Base-by-base conservation (phyloP, 2,888 invertebrate species). In the Standfussiana lucernea region DNA sequence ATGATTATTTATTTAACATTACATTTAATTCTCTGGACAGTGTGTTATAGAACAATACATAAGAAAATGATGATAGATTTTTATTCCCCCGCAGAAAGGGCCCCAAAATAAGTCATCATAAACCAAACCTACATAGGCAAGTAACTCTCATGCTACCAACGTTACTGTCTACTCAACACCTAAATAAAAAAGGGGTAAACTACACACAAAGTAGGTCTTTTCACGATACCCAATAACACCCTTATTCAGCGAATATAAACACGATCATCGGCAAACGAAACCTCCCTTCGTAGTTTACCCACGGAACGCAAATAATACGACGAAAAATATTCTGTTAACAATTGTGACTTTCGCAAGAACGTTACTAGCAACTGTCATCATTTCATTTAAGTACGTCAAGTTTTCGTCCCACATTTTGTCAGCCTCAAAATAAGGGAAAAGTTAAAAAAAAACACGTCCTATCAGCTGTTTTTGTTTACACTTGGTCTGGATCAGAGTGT, bases 211-310 rank as follows among this genome's bases (percentile, higher is more conserved):
- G 35, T 66, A 62, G 45, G 70, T 53, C 15, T 72, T 42, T 72
- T 75, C 11, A 24, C 68, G 13, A 72, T 67, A 72, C 47, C 75
- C 77, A 80, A 80, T 85, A 77, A 75, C 66, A 77, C 53, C 71
- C 85, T 78, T 83, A 83, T 74, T 85, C 83, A 83, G 85, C 74
- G 80, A 80, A 85, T 83, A 85, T 78, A 83, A 80, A 83, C 56
- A 68, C 47, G 67, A 68, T 74, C 64, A 64, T 40, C 47, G 59
- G 45, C 59, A 56, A 85, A 80, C 72, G 47, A 74, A 75, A 80
- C 77, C 67, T 74, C 59, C 66, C 35, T 72, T 72, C 65, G 79
- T 47, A 53, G 42, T 76, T 79, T 83, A 64, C 74, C 68, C 62
- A 37, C 53, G 5, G 73, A 85, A 80, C 69, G 61, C 74, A 85